Evolutionary conservation across 1,140 invertebrate species (phyloP).

Genomic region (Brachionus paranguensis): DNA sequence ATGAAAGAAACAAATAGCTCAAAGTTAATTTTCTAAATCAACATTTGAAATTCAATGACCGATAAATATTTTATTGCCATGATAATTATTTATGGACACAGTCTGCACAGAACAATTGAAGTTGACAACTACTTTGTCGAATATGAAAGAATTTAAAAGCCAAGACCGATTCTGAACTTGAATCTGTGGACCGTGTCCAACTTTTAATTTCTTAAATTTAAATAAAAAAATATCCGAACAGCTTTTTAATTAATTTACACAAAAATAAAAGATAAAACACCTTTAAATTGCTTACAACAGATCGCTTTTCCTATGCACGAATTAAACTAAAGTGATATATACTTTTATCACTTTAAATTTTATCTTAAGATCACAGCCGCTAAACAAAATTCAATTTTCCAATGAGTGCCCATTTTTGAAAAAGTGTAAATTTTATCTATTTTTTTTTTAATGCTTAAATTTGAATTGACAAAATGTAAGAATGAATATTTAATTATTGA

Average conservation of each 20-base stretch:
- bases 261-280: background rate
- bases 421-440: background rate
- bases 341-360: background rate
- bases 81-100: conserved; percentile 10
- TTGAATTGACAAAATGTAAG: background rate
- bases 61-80: conserved; percentile 32
- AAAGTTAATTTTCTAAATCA: conserved; percentile 27
- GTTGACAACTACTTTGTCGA: background rate
- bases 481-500: background rate
- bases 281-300: background rate
- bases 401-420: background rate
- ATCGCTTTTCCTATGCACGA: background rate
- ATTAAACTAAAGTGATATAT: background rate
- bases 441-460: background rate
- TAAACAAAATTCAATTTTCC: background rate
- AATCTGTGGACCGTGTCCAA: background rate
- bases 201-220: background rate
- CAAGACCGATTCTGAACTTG: background rate
- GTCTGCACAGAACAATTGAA: background rate
- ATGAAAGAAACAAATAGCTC: conserved; percentile 19
- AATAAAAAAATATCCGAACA: background rate
- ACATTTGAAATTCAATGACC: conserved; percentile 35
- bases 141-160: background rate
- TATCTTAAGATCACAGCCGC: background rate
- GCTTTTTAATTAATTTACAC: background rate